Base-by-base conservation (phyloP, 2,113 vertebrate species). In the Engystomops pustulosus region DNA sequence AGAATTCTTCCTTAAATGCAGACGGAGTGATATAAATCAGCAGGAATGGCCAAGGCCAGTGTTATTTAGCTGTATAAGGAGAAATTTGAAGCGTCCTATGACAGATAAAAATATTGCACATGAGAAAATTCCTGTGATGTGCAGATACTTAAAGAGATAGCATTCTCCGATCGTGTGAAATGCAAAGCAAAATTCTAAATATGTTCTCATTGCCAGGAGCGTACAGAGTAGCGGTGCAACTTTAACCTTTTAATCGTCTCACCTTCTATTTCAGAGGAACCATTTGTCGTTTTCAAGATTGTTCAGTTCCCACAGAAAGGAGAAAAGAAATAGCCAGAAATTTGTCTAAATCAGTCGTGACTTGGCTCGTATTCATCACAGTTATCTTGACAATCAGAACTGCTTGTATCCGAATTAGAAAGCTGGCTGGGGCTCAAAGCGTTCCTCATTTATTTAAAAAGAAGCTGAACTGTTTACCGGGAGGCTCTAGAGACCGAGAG, bases 341-440 rank as follows among this genome's bases (percentile, higher is more conserved):
- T 82, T 82, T 72, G 68, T 82, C 80, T 82, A 72, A 72, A 82
- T 82, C 80, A 82, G 51, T 60, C 51, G 49, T 82, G 80, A 82
- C 67, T 58, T 58, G 49, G 80, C 69, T 82, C 38, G 23, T 60
- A 80, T 81, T 81, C 47, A 70, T 81, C 79, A 81, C 79, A 71
- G 79, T 68, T 71, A 81, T 81, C 79, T 81, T 51, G 41, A 70
- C 45, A 80, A 49, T 53, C 65, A 81, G 45, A 70, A 55, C n/a
- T 23, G 47, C 67, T 71, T 81, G 47, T 81, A 41, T 81, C 79
- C 79, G 49, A 71, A 81, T 70, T 70, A 55, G 20, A 55, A 36
- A 36, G n/a, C 67, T 70, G 67, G 49, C 79, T 53, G 3, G 10
- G 67, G n/a, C 47, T 71, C 30, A 55, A 18, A 81, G 49, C 51